A percentile compares a stretch with the other conserved stretches of the same genome.
These are phyloP conservation scores for Chirona hameri DNA, from an alignment of 2,888 invertebrate species.

Conservation along the genomic window DNA sequence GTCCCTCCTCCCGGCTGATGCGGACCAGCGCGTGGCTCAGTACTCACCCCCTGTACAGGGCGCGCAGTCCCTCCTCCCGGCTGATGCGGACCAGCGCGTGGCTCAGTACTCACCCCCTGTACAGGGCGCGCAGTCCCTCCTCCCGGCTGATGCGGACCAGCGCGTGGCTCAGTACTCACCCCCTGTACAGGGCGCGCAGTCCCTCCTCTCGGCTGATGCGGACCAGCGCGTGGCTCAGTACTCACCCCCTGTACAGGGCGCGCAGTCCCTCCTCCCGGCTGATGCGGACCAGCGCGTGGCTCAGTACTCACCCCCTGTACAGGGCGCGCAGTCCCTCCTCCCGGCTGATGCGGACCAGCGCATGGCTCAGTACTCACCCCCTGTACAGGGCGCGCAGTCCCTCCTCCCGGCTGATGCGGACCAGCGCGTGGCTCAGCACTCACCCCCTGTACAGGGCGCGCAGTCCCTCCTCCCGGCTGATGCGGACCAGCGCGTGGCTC, in stretches of 20 bases:
- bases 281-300: conserved; percentile 83
- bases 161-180: conserved; percentile 86
- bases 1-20: conserved; percentile 81
- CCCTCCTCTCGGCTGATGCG: conserved; percentile 86
- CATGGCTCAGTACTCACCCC: conserved; percentile 85
- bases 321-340: conserved; percentile 82
- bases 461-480: conserved; percentile 79
- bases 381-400: conserved; percentile 80
- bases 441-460: conserved; percentile 82
- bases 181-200: conserved; percentile 75
- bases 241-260: conserved; percentile 81
- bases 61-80: conserved; percentile 77
- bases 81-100: conserved; percentile 85
- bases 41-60: conserved; percentile 80
- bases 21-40: conserved; percentile 86
- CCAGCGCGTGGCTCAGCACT: conserved; percentile 81
- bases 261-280: conserved; percentile 78
- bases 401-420: conserved; percentile 80
- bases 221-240: conserved; percentile 83
- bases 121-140: conserved; percentile 80
- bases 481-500: conserved; percentile 84
- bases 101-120: conserved; percentile 81
- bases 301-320: conserved; percentile 83
- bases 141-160: conserved; percentile 77
- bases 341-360: conserved; percentile 74